Evolutionary conservation across 2,113 vertebrate species (phyloP), one percentile per base, ranked within the genome.

Genomic region (Sisor rabdophorus): DNA sequence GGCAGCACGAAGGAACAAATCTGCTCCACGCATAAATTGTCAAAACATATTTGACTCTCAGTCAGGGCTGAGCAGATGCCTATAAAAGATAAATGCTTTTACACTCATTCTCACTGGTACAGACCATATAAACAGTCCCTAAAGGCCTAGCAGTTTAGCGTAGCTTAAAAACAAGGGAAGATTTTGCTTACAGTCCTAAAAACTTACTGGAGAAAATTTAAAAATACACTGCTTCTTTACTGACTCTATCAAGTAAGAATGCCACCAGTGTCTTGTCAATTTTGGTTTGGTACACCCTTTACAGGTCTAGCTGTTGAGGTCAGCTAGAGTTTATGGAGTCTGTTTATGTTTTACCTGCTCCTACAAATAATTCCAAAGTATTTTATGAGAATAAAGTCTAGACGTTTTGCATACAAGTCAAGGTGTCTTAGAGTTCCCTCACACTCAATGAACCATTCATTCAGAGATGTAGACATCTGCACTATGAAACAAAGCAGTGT

Each of bases 71-170:
- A 84, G 85, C 86, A 79, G 81, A 58, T 3, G 79, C 74, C 30
- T 71, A 80, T 79, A 76, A 55, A 78, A 82, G 83, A 81, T 88
- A 85, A 85, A 89, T 83, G 85, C 83, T 81, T 88, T 83, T 73
- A 65, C 80, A n/a, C n/a, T n/a, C n/a, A n/a, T n/a, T 79, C 70
- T 82, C 83, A 84, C 82, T 44, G 63, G 36, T 56, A 68, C 16
- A 56, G 4, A 47, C 13, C 47, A 12, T 47, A 22, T 55, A 40
- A 56, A 40, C 30, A 5, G 36, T 36, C 11, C 30, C 53, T 68
- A 22, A 65, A 26, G 17, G 19, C 50, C 53, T 28, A 20, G 60
- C 73, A 19, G 60, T 54, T 64, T 75, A 65, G 54, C 30, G 52
- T 22, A 10, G 20, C 30, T 40, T 36, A 55, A 58, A 40, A 6